Conservation (phyloP, 2,888 invertebrate species). For the Sesia apiformis region DNA sequence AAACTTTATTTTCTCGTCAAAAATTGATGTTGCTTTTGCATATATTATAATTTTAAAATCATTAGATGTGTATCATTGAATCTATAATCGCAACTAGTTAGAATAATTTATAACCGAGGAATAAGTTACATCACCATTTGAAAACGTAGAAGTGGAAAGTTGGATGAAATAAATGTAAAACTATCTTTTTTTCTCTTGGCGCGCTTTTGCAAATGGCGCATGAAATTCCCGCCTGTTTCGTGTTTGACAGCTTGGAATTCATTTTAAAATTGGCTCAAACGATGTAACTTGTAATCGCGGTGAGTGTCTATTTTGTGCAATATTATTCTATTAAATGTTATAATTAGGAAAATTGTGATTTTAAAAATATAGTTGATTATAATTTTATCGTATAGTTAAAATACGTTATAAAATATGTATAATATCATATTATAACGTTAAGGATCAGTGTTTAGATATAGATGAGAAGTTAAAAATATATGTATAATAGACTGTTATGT, state of each 20-base stretch:
- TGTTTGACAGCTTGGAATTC: too few relatives aligned
- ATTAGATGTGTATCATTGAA: neutral
- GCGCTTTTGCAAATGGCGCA: too few relatives aligned
- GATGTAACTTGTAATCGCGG: neutral
- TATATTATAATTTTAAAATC: neutral
- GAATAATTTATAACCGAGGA: conserved; percentile 34
- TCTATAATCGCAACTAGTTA: conserved; percentile 1
- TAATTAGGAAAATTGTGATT: conserved; percentile 70
- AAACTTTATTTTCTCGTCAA: neutral
- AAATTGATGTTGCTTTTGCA: neutral
- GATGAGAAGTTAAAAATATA: conserved; percentile 36
- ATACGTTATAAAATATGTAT: conserved; percentile 55
- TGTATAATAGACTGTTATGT: conserved; percentile 15
- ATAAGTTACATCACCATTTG: conserved; percentile 13
- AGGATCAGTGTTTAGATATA: conserved; percentile 61
- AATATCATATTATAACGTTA: conserved; percentile 49
- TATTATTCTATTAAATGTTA: conserved; percentile 53
- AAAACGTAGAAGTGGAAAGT: too few relatives aligned
- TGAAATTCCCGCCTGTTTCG: too few relatives aligned
- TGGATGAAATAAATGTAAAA: too few relatives aligned
- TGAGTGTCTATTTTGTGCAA: conserved; percentile 48
- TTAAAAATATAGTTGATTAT: conserved; percentile 66
- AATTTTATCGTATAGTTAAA: conserved; percentile 52
- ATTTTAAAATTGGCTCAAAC: neutral
- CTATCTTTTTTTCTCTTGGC: too few relatives aligned